A percentile compares a stretch with the other conserved stretches of the same genome.
phyloP scores from a whole-genome alignment of 2,113 vertebrate species.

The Pelecanoides urinatrix region DNA sequence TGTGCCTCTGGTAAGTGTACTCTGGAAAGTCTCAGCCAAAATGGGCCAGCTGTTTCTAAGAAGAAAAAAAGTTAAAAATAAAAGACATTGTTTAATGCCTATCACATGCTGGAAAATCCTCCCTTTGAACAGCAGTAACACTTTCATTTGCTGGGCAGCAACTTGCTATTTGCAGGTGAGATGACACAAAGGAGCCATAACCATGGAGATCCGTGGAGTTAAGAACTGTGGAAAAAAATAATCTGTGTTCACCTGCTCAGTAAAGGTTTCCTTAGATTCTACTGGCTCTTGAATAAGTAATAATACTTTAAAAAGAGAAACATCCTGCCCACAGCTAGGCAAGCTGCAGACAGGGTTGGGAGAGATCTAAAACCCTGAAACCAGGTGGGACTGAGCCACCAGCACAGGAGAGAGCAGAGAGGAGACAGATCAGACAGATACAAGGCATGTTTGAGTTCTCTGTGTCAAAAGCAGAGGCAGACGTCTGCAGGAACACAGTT shows the following conservation, averaged over 20 bases:
- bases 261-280: not conserved
- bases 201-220: not conserved
- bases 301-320: not conserved
- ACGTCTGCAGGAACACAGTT: not conserved
- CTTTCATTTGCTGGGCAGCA: not conserved
- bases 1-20: not conserved
- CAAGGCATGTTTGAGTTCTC: accelerated
- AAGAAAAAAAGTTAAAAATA: not conserved
- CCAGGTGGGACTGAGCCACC: not conserved
- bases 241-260: not conserved
- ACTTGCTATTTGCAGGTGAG: not conserved
- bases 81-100: not conserved
- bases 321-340: not conserved
- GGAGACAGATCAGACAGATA: not conserved
- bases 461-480: not conserved
- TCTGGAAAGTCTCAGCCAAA: not conserved
- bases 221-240: not conserved
- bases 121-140: not conserved
- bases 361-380: not conserved
- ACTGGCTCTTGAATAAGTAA: not conserved
- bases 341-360: not conserved
- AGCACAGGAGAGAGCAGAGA: not conserved
- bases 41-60: not conserved
- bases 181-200: not conserved
- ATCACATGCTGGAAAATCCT: not conserved